These are phyloP conservation scores for Nothobranchius furzeri DNA, from an alignment of 2,113 vertebrate genomes.

Conservation along the genomic window DNA sequence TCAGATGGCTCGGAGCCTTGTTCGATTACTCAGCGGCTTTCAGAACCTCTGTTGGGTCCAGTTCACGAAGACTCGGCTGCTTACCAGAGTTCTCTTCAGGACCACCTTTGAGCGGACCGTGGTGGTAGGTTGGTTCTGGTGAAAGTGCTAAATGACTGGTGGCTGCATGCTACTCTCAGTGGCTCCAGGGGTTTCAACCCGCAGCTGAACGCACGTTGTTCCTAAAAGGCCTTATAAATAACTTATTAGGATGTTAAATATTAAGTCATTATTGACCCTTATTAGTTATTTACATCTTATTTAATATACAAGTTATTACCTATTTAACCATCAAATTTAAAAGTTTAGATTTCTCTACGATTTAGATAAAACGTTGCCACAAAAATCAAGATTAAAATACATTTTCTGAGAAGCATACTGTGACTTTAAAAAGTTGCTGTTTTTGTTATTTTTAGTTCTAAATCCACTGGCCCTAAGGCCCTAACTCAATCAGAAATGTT, in stretches of 20 bases:
- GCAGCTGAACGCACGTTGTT: not conserved
- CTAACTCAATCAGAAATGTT: too few species aligned
- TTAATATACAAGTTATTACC: not conserved
- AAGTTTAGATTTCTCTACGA: too few species aligned
- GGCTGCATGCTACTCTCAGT: not conserved
- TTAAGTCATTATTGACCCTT: too few species aligned
- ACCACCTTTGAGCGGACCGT: constrained; percentile 24
- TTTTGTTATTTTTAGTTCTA: not conserved
- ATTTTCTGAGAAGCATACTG: too few species aligned
- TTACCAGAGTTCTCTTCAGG: not conserved
- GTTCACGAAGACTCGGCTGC: not conserved
- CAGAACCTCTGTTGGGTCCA: constrained; percentile 2
- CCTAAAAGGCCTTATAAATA: too few species aligned
- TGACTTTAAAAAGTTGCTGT: not conserved
- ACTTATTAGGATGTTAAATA: too few species aligned
- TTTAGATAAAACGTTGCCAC: too few species aligned
- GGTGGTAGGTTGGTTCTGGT: constrained; percentile 58
- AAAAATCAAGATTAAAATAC: too few species aligned
- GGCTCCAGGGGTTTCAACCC: constrained; percentile 23
- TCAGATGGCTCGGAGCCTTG: constrained; percentile 41
- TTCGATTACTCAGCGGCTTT: constrained; percentile 23
- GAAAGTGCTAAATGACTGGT: not conserved
- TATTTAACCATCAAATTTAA: too few species aligned
- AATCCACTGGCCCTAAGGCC: not conserved
- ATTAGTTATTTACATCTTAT: not conserved